Conservation (phyloP, 1,140 invertebrate species). For the Caenorhabditis inopinata region DNA sequence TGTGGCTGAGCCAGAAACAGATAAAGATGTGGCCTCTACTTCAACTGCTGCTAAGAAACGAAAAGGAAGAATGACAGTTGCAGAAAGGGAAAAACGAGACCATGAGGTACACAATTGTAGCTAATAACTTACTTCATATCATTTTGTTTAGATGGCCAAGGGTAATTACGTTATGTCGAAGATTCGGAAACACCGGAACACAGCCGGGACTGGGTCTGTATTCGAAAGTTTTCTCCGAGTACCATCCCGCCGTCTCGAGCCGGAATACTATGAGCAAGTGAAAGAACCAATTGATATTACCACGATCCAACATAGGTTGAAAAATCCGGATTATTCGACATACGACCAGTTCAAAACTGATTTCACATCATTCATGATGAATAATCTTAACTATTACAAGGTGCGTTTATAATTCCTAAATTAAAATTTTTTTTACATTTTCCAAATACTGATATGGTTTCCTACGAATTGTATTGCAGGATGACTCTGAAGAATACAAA, state of each 20-base stretch:
- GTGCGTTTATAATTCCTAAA: constrained; percentile 68
- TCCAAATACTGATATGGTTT: too few species aligned
- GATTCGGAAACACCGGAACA: not conserved
- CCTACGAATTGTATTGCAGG: too few species aligned
- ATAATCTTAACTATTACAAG: constrained; percentile 90
- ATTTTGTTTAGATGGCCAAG: not conserved
- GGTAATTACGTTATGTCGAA: not conserved
- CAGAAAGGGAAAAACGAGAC: not conserved
- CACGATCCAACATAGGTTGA: constrained; percentile 90
- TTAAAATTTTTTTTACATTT: too few species aligned
- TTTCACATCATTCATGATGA: constrained; percentile 82
- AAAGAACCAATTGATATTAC: constrained; percentile 87
- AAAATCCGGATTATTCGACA: constrained; percentile 88
- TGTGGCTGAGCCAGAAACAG: not conserved
- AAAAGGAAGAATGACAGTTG: constrained; percentile 28
- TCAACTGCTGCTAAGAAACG: constrained; percentile 22
- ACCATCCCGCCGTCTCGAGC: constrained; percentile 58
- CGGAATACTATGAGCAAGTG: constrained; percentile 73
- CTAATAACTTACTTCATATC: not conserved
- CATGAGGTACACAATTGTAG: not conserved
- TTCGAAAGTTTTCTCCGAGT: constrained; percentile 21
- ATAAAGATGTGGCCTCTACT: not conserved
- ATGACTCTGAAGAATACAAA: constrained; percentile 42
- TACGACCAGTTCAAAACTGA: constrained; percentile 83
- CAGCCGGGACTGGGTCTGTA: not conserved